Conservation (phyloP, 2,113 vertebrate genomes). For the Prunella himalayana region DNA sequence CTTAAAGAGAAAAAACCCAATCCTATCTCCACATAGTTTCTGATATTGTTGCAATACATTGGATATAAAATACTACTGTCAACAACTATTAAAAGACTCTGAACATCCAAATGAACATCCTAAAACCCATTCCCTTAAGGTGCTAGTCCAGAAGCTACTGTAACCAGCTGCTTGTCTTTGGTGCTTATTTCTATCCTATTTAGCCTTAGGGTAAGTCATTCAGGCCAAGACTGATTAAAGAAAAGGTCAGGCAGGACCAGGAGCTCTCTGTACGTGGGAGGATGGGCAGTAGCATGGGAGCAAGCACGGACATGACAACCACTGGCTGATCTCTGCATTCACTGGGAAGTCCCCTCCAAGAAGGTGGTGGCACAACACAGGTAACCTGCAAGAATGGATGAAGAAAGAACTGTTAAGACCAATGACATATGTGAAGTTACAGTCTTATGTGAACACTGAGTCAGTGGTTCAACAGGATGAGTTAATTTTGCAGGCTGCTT, state of each 20-base stretch:
- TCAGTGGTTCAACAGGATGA: background rate
- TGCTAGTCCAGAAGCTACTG: background rate
- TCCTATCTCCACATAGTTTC: background rate
- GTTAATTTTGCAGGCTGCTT: background rate
- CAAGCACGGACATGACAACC: background rate
- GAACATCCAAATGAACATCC: background rate
- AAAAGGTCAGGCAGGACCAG: background rate
- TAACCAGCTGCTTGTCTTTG: background rate
- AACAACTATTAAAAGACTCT: background rate
- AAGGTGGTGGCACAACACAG: background rate
- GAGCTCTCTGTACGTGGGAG: background rate
- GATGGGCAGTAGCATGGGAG: background rate
- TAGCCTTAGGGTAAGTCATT: background rate
- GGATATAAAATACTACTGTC: background rate
- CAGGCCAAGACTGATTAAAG: background rate
- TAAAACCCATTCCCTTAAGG: background rate
- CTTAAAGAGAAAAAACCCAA: background rate
- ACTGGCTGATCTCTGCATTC: background rate
- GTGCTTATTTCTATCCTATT: background rate
- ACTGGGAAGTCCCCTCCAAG: background rate
- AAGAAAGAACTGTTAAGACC: background rate
- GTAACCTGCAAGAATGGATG: background rate
- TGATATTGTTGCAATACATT: background rate
- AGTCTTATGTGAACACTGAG: background rate
- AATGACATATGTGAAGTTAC: background rate